These are phyloP conservation scores for Gyps fulvus DNA, from an alignment of 2,113 vertebrate species.

Conservation along the genomic window DNA sequence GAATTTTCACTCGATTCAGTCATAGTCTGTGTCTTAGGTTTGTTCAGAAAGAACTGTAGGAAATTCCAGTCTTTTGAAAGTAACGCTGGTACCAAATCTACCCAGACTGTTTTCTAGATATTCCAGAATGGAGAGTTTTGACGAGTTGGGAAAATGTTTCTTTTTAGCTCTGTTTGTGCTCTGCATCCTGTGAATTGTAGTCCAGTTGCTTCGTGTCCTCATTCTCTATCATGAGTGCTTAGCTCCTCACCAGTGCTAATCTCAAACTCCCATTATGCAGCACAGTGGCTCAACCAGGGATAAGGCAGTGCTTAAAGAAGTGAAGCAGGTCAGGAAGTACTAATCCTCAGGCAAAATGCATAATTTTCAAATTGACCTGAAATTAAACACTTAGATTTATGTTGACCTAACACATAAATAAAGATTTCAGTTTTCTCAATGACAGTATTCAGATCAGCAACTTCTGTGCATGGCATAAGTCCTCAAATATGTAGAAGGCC, in stretches of 20 bases:
- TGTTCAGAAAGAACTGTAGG: not conserved
- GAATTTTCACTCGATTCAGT: not conserved
- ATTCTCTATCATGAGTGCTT: not conserved
- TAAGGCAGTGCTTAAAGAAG: not conserved
- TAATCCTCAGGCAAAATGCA: not conserved
- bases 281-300: not conserved
- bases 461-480: not conserved
- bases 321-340: not conserved
- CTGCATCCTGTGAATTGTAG: not conserved
- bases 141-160: not conserved
- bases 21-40: not conserved
- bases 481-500: not conserved
- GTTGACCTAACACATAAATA: not conserved
- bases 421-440: not conserved
- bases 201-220: not conserved
- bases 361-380: not conserved
- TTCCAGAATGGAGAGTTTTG: not conserved
- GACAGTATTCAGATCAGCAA: not conserved
- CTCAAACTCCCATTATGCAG: not conserved
- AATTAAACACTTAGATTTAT: not conserved
- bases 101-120: not conserved
- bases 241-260: not conserved
- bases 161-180: not conserved
- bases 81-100: not conserved
- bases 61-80: not conserved